Conservation (phyloP, 1,140 invertebrate species). For the Drosophila azteca region DNA sequence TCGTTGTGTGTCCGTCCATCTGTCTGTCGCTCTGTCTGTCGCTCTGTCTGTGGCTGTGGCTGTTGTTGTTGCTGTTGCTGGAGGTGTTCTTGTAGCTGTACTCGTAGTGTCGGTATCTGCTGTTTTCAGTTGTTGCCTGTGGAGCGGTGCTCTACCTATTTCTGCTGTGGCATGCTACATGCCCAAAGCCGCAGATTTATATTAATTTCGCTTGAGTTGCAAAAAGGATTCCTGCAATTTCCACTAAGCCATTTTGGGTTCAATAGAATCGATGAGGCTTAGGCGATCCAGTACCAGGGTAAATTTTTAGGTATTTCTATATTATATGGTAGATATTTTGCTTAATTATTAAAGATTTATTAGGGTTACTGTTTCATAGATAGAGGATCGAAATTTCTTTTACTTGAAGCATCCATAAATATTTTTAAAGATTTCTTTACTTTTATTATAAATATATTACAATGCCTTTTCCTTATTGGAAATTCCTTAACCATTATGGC, state of each 20-base stretch:
- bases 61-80: conserved; percentile 25
- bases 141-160: not conserved
- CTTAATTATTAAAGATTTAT: no score
- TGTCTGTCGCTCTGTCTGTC: conserved; percentile 10
- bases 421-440: no score
- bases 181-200: not conserved
- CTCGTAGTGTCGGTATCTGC: conserved; percentile 5
- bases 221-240: not conserved
- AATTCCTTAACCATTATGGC: no score
- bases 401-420: no score
- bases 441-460: no score
- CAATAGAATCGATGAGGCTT: no score
- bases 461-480: no score
- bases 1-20: conserved; percentile 1
- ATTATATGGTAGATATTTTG: no score
- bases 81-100: conserved; percentile 31
- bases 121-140: not conserved
- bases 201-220: not conserved
- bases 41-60: not conserved
- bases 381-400: no score
- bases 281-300: no score
- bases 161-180: not conserved
- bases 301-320: no score
- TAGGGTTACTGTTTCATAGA: no score
- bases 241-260: not conserved